A percentile compares a stretch with the other conserved stretches of the same genome.
phyloP scores from a whole-genome alignment of 2,113 vertebrate genomes.

The Indicator indicator region DNA sequence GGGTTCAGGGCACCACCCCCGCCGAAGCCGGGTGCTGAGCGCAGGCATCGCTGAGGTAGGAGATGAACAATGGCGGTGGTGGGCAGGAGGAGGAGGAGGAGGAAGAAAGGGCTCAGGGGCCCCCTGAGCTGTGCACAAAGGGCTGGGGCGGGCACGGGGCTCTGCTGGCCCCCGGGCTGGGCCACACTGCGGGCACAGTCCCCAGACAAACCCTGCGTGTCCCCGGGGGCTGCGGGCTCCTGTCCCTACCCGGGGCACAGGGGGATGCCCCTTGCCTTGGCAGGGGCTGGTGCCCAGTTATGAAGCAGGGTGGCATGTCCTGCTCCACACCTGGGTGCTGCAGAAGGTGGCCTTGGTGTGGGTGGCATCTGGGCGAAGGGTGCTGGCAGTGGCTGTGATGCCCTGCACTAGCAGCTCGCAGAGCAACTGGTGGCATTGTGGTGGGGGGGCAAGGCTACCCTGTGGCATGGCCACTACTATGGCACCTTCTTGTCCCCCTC shows the following conservation, averaged over 20 bases:
- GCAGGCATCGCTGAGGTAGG: conserved; percentile 18
- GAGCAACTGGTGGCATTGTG: rapidly evolving
- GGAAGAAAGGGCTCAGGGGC: neutral
- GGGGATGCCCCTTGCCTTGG: no score
- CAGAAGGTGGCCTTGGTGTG: neutral
- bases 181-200: rapidly evolving
- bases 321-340: neutral
- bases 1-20: neutral
- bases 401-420: rapidly evolving
- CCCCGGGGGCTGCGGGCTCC: neutral
- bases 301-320: rapidly evolving
- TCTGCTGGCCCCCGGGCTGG: neutral
- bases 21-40: neutral
- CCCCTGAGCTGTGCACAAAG: neutral
- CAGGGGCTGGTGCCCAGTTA: rapidly evolving
- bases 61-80: neutral
- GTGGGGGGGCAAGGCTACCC: neutral
- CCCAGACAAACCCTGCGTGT: rapidly evolving
- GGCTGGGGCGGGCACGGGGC: neutral
- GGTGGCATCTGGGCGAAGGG: neutral
- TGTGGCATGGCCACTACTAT: neutral
- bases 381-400: rapidly evolving
- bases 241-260: neutral
- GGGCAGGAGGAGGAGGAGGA: neutral
- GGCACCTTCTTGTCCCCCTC: neutral